Evolutionary conservation across 1,140 invertebrate genomes (phyloP).

Genomic region (Drosophila dunni): DNA sequence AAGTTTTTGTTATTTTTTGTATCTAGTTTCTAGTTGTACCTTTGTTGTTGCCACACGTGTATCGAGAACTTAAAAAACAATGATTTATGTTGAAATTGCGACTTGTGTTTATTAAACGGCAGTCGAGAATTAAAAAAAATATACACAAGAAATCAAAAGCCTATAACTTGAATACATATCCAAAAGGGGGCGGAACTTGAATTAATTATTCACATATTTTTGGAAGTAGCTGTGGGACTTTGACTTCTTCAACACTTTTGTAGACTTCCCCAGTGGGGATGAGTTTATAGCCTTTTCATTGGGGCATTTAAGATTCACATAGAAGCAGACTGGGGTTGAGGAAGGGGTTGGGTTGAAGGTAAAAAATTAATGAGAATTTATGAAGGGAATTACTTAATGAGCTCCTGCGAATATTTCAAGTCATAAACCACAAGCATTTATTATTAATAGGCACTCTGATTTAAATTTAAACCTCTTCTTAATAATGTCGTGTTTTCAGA

Average conservation of each 20-base stretch:
- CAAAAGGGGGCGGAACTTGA: constrained; percentile 7
- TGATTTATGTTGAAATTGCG: constrained; percentile 63
- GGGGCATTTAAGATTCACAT: neutral
- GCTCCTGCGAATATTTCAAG: neutral
- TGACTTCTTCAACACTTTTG: constrained; percentile 16
- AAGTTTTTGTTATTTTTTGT: constrained; percentile 4
- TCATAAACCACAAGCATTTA: neutral
- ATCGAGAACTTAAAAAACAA: constrained; percentile 32
- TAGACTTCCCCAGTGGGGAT: neutral
- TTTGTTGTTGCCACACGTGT: constrained; percentile 3
- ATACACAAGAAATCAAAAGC: neutral
- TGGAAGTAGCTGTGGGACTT: constrained; percentile 26
- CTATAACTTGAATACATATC: constrained; percentile 20
- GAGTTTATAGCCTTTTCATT: constrained; percentile 11
- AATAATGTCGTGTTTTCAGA: neutral
- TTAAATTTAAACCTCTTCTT: neutral
- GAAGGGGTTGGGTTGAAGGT: neutral
- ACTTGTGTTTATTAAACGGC: constrained; percentile 40
- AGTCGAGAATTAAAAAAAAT: constrained; percentile 4
- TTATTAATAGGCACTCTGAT: neutral
- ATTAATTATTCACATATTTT: neutral
- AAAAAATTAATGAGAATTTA: neutral
- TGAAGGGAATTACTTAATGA: neutral
- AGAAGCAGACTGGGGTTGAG: neutral
- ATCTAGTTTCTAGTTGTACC: constrained; percentile 9